Evolutionary conservation across 2,113 vertebrate genomes (phyloP).

Genomic region (Lampris incognitus): DNA sequence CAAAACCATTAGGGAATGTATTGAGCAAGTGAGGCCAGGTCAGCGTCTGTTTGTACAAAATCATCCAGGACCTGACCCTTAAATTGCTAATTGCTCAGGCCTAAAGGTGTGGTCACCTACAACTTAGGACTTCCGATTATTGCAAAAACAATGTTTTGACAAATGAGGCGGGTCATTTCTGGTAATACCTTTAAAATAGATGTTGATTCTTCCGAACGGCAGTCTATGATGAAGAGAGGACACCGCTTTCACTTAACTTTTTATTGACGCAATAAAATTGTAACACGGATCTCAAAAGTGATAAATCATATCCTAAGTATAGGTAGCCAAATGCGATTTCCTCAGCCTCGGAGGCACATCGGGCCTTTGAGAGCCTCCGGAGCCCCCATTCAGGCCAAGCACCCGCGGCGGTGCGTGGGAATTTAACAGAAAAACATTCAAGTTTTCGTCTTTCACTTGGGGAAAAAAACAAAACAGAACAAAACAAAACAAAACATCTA

Average conservation of each 20-base stretch:
- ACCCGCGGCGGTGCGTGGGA: too few relatives aligned
- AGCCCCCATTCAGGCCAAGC: too few relatives aligned
- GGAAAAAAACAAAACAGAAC: too few relatives aligned
- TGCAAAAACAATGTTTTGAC: background rate
- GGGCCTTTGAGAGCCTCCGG: too few relatives aligned
- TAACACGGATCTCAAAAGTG: background rate
- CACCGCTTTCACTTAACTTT: background rate
- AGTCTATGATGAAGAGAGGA: background rate
- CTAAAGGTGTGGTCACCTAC: too few relatives aligned
- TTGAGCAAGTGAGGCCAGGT: background rate
- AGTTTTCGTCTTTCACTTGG: too few relatives aligned
- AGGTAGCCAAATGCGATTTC: background rate
- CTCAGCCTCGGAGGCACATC: too few relatives aligned
- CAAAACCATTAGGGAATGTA: background rate
- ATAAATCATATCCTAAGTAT: background rate
- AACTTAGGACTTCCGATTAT: background rate
- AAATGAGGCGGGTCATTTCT: background rate
- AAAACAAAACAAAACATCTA: too few relatives aligned
- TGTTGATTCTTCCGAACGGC: background rate
- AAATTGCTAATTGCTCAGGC: too few relatives aligned
- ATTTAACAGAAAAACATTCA: too few relatives aligned
- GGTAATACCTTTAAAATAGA: background rate
- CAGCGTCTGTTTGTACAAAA: too few relatives aligned
- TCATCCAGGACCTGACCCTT: too few relatives aligned
- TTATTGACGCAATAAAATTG: background rate